phyloP scores from a whole-genome alignment of 2,888 invertebrate species.

The Cephalotes varians region DNA sequence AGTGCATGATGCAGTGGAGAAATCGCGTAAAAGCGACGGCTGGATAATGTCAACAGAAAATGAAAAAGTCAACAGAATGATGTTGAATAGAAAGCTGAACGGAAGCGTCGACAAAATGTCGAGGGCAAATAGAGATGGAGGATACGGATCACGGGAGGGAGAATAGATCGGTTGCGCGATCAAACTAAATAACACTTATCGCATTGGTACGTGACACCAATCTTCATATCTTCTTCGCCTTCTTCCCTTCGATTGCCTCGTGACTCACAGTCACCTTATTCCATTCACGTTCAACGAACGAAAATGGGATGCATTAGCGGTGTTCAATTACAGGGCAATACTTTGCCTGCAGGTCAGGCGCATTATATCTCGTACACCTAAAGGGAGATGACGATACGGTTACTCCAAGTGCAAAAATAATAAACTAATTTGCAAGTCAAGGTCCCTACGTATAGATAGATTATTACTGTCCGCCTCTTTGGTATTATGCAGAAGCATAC shows the following conservation, averaged over 20 bases:
- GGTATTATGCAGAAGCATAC: neutral
- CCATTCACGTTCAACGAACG: conserved; percentile 75
- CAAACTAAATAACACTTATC: conserved; percentile 74
- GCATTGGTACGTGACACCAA: conserved; percentile 56
- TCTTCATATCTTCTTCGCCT: conserved; percentile 37
- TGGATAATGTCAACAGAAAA: no score
- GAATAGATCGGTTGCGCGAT: conserved; percentile 75
- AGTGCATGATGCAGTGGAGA: conserved; percentile 23
- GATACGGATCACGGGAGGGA: conserved; percentile 54
- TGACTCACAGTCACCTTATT: conserved; percentile 64
- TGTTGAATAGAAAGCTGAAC: neutral
- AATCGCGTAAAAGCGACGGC: conserved; percentile 3
- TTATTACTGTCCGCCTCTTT: neutral
- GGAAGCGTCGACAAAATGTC: neutral
- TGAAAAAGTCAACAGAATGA: conserved; percentile 25
- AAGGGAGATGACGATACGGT: conserved; percentile 29
- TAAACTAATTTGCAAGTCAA: conserved; percentile 47
- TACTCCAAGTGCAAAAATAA: conserved; percentile 42
- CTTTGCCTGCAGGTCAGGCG: conserved; percentile 58
- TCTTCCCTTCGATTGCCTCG: conserved; percentile 54
- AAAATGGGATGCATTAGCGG: conserved; percentile 78
- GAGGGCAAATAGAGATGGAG: conserved; percentile 27
- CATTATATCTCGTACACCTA: conserved; percentile 50
- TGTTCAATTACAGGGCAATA: conserved; percentile 74
- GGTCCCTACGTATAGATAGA: conserved; percentile 1